Evolutionary conservation across 2,888 invertebrate genomes (phyloP).

Genomic region (Maniola hyperantus): DNA sequence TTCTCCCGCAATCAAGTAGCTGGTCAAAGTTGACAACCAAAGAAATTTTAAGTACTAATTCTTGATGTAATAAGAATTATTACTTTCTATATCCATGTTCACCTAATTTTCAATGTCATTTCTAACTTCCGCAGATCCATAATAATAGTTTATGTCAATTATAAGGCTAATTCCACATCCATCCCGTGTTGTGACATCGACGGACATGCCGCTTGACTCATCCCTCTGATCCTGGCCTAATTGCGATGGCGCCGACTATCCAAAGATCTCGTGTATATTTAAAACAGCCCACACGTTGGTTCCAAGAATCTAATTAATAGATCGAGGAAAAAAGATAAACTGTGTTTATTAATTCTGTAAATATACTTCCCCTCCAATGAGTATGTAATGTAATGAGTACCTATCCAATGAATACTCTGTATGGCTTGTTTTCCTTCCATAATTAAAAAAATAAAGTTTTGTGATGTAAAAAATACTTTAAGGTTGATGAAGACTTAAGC

Average conservation of each 20-base stretch:
- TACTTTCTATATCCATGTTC: no score
- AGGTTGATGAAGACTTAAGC: no score
- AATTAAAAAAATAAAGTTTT: no score
- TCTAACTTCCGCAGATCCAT: not conserved
- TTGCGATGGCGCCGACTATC: constrained; percentile 44
- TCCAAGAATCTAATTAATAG: constrained; percentile 42
- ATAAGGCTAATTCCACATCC: constrained; percentile 22
- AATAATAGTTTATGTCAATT: not conserved
- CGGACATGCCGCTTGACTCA: constrained; percentile 41
- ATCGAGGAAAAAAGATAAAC: constrained; percentile 38
- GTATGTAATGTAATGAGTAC: no score
- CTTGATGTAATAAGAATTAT: no score
- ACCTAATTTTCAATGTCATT: no score
- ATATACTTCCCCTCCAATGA: not conserved
- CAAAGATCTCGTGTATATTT: constrained; percentile 30
- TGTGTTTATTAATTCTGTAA: not conserved
- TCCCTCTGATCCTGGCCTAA: constrained; percentile 41
- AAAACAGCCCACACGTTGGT: constrained; percentile 33
- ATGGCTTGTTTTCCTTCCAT: no score
- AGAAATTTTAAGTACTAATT: no score
- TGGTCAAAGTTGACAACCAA: no score
- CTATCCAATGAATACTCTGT: no score
- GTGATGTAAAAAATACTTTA: no score
- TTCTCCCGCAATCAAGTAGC: no score
- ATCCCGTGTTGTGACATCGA: constrained; percentile 22